phyloP scores from a whole-genome alignment of 2,888 invertebrate species.

The Tetropium fuscum region DNA sequence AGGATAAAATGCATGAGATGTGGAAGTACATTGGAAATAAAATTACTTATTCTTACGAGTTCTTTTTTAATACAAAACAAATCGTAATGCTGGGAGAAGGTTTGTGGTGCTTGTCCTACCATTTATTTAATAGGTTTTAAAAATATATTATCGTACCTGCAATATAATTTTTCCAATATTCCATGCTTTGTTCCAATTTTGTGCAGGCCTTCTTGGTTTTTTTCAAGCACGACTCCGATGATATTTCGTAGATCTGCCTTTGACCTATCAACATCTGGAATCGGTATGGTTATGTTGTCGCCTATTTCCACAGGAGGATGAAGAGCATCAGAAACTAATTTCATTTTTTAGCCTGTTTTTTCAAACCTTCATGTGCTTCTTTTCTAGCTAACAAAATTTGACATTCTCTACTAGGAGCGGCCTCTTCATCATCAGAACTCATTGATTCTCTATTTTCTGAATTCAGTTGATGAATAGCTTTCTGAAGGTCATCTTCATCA shows the following conservation, averaged over 20 bases:
- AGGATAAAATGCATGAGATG: no score
- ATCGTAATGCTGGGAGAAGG: neutral
- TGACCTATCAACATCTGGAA: conserved; percentile 46
- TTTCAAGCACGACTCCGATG: conserved; percentile 43
- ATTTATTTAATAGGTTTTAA: neutral
- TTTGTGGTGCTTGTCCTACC: no score
- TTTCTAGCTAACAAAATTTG: conserved; percentile 25
- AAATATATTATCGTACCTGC: no score
- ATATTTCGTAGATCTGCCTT: conserved; percentile 45
- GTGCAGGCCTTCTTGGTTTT: conserved; percentile 31
- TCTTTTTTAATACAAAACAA: neutral
- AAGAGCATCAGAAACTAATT: conserved; percentile 33
- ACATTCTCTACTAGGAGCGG: neutral
- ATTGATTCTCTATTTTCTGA: conserved; percentile 12
- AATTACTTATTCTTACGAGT: neutral
- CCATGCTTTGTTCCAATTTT: no score
- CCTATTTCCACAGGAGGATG: no score
- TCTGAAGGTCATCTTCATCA: conserved; percentile 35
- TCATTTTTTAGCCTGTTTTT: conserved; percentile 40
- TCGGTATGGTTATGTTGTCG: conserved; percentile 44
- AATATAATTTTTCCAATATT: no score
- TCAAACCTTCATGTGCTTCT: conserved; percentile 25
- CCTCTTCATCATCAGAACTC: no score
- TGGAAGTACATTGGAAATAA: neutral
- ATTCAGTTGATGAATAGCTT: conserved; percentile 13